Conservation (phyloP, 2,113 vertebrate genomes). For the Macroglossus sobrinus region DNA sequence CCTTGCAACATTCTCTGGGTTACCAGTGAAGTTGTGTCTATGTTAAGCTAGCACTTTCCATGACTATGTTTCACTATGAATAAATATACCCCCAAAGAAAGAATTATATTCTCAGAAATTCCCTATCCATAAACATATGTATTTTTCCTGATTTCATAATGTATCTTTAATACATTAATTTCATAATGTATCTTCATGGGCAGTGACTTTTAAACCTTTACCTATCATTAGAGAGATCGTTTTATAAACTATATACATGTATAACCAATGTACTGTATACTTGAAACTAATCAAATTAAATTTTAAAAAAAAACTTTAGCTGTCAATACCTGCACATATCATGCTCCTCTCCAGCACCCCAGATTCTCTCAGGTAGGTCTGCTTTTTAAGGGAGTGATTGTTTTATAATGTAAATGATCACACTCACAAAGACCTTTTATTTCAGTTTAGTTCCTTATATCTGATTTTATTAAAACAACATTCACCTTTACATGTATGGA, state of each 20-base stretch:
- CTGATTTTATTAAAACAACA: slow-evolving; percentile 6
- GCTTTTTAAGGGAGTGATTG: not conserved
- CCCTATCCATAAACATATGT: not conserved
- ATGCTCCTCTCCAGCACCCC: not conserved
- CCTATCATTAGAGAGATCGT: no score
- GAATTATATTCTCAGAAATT: not conserved
- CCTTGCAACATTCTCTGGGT: not conserved
- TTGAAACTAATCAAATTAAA: no score
- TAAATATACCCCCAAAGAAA: not conserved
- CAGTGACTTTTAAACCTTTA: not conserved
- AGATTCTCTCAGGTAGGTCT: not conserved
- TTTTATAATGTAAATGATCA: not conserved
- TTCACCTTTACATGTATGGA: not conserved
- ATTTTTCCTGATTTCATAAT: not conserved
- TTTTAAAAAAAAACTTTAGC: not conserved
- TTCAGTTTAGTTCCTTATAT: not conserved
- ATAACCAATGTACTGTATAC: no score
- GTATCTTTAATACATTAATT: not conserved
- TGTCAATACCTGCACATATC: not conserved
- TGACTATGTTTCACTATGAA: not conserved
- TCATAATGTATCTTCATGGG: not conserved
- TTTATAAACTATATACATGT: no score
- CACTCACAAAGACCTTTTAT: not conserved
- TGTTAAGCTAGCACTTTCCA: not conserved
- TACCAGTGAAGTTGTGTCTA: not conserved